These are phyloP conservation scores for Lagria hirta DNA, from an alignment of 2,888 invertebrate species.

Conservation along the genomic window DNA sequence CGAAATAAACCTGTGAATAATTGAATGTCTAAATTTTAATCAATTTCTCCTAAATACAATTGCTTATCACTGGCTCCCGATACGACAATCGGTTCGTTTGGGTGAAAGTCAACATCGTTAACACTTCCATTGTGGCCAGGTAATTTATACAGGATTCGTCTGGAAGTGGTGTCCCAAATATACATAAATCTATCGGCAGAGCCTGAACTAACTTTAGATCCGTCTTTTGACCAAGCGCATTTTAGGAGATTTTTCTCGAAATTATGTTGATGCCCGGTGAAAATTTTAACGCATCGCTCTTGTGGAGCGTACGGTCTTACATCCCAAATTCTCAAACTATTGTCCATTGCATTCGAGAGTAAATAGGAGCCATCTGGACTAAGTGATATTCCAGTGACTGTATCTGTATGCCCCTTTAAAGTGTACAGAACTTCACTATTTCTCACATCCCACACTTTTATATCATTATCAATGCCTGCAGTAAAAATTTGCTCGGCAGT, in stretches of 20 bases:
- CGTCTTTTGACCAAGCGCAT: slow-evolving; percentile 93
- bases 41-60: slow-evolving; percentile 94
- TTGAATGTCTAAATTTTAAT: no score
- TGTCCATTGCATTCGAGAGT: slow-evolving; percentile 96
- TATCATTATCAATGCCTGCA: slow-evolving; percentile 95
- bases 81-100: slow-evolving; percentile 86
- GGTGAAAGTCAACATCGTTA: slow-evolving; percentile 95
- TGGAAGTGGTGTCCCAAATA: slow-evolving; percentile 94
- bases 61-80: slow-evolving; percentile 96
- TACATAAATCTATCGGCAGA: slow-evolving; percentile 95
- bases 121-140: slow-evolving; percentile 98
- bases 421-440: slow-evolving; percentile 82
- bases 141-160: slow-evolving; percentile 91
- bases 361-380: slow-evolving; percentile 87
- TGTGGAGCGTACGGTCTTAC: slow-evolving; percentile 91
- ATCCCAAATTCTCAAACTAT: slow-evolving; percentile 94
- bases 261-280: slow-evolving; percentile 85
- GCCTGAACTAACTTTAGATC: slow-evolving; percentile 86
- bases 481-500: slow-evolving; percentile 93
- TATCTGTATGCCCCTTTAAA: slow-evolving; percentile 92
- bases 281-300: slow-evolving; percentile 90
- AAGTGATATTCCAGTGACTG: slow-evolving; percentile 86
- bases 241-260: slow-evolving; percentile 95
- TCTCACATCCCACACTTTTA: slow-evolving; percentile 97
- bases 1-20: no score